Evolutionary conservation across 2,113 vertebrate genomes (phyloP).

Genomic region (Piaya cayana): DNA sequence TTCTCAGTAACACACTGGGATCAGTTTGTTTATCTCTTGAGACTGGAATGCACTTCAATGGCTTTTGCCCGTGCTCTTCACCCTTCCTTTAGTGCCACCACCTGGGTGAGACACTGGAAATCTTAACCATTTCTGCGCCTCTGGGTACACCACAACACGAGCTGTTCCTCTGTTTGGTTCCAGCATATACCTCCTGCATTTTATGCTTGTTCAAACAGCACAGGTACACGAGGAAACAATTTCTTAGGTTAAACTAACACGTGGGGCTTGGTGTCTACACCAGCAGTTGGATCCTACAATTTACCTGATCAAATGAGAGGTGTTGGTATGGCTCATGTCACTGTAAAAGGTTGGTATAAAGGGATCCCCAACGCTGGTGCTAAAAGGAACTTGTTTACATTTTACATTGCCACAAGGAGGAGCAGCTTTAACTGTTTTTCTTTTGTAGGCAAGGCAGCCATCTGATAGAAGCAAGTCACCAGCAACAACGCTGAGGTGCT

Average conservation of each 20-base stretch:
- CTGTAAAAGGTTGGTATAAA: not conserved
- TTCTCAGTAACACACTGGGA: too few relatives aligned
- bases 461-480: rapidly evolving
- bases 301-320: not conserved
- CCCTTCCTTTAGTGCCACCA: too few relatives aligned
- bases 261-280: not conserved
- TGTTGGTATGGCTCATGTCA: not conserved
- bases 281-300: not conserved
- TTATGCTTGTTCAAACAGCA: not conserved
- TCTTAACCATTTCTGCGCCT: too few relatives aligned
- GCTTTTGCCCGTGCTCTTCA: too few relatives aligned
- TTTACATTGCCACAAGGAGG: not conserved
- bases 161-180: not conserved
- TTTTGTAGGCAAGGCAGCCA: not conserved
- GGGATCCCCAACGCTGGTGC: not conserved
- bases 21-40: too few relatives aligned
- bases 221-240: not conserved
- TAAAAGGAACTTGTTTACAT: not conserved
- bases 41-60: too few relatives aligned
- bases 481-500: rapidly evolving
- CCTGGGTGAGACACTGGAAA: too few relatives aligned
- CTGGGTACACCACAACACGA: too few relatives aligned
- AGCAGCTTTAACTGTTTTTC: not conserved
- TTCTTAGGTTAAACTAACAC: not conserved
- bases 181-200: rapidly evolving